Evolutionary conservation across 2,113 vertebrate species (phyloP).

Genomic region (Ciconia boyciana): DNA sequence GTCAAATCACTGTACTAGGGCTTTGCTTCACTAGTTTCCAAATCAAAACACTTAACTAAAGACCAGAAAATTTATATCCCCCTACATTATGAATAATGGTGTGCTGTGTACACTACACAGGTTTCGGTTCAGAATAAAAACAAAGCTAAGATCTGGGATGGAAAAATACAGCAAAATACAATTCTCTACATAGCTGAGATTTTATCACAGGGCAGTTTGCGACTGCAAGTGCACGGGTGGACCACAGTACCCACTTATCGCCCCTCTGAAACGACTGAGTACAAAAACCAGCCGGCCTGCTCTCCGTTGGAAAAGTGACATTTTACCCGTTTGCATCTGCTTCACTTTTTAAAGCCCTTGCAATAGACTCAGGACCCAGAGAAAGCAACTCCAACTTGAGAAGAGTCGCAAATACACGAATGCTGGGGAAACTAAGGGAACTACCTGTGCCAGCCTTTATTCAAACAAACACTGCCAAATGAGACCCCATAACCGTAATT

Average conservation of each 20-base stretch:
- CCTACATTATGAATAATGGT: background rate
- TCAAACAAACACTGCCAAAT: background rate
- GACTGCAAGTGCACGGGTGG: background rate
- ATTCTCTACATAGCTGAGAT: background rate
- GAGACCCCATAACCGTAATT: background rate
- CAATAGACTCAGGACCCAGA: background rate
- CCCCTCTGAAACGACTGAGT: accelerated
- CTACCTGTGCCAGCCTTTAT: background rate
- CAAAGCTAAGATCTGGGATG: background rate
- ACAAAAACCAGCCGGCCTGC: background rate
- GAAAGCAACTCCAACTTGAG: background rate
- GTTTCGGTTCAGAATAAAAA: slow-evolving; percentile 15
- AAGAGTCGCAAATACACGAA: accelerated
- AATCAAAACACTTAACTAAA: slow-evolving; percentile 26
- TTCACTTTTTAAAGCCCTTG: background rate
- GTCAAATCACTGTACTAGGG: background rate
- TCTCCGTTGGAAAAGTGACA: accelerated
- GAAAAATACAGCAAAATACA: background rate
- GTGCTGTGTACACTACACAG: background rate
- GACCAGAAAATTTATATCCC: slow-evolving; percentile 51
- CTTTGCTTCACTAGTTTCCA: slow-evolving; percentile 3
- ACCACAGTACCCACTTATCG: accelerated
- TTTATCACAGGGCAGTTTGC: background rate
- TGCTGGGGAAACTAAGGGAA: background rate
- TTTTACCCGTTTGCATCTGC: background rate